Conservation (phyloP, 2,797 vertebrate species). For the Chelidonichthys spinosus region DNA sequence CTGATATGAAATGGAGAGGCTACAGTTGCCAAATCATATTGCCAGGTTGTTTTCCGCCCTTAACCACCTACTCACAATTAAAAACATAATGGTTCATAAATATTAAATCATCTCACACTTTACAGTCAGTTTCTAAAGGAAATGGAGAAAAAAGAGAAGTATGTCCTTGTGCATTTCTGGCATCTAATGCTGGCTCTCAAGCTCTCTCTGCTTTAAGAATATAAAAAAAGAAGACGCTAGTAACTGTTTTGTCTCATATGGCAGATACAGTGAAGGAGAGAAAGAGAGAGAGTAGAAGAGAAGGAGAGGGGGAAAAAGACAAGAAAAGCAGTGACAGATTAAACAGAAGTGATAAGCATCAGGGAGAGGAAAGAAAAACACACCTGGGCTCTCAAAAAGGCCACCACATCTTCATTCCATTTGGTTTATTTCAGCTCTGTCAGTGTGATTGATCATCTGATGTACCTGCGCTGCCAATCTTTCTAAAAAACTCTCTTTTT, state of each 20-base stretch:
- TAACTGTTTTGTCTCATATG: conserved; percentile 13
- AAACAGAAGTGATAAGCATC: conserved; percentile 57
- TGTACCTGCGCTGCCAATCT: conserved; percentile 61
- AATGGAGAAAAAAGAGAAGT: not conserved
- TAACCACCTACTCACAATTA: not conserved
- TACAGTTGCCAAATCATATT: not conserved
- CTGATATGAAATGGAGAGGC: not conserved
- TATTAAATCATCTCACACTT: not conserved
- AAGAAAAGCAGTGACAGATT: conserved; percentile 37
- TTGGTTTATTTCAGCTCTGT: conserved; percentile 69
- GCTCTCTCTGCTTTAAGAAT: not conserved
- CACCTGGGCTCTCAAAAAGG: conserved; percentile 66
- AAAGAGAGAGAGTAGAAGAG: not conserved
- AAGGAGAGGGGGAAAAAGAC: not conserved
- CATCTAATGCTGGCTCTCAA: not conserved
- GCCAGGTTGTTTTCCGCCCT: not conserved
- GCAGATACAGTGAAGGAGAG: not conserved
- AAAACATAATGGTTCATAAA: not conserved
- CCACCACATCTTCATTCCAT: conserved; percentile 57
- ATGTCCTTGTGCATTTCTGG: conserved; percentile 9
- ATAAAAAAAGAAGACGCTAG: not conserved
- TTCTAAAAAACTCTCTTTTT: conserved; percentile 30
- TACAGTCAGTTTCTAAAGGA: not conserved
- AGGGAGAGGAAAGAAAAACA: conserved; percentile 44
- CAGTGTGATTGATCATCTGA: conserved; percentile 78